phyloP scores from a whole-genome alignment of 2,113 vertebrate genomes.

The Monarcha castaneiventris region DNA sequence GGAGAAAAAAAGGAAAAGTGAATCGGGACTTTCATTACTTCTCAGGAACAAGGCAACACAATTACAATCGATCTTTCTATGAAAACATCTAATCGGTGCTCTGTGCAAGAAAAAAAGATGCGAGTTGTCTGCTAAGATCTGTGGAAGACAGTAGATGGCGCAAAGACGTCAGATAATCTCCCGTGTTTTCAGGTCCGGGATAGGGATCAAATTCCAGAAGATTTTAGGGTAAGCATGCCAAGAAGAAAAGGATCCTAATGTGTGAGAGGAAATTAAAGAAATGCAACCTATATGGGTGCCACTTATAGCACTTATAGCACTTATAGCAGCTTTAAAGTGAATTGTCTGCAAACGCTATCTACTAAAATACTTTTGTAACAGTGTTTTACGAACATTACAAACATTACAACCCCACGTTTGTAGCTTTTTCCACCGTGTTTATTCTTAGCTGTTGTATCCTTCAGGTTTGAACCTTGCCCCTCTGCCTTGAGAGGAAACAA shows the following conservation, averaged over 20 bases:
- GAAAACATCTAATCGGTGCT: not conserved
- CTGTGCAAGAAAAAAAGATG: not conserved
- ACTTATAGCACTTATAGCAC: not conserved
- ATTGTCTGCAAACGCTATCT: not conserved
- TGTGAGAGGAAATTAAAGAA: not conserved
- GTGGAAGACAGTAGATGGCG: slow-evolving; percentile 2
- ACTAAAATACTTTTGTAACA: not conserved
- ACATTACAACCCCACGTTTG: not conserved
- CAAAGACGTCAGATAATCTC: not conserved
- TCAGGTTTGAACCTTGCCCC: not conserved
- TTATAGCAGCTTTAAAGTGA: not conserved
- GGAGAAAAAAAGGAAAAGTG: too few relatives aligned
- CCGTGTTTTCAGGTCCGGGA: rapidly evolving
- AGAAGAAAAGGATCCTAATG: not conserved
- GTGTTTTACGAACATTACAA: not conserved
- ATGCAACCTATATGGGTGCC: not conserved
- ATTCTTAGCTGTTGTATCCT: not conserved
- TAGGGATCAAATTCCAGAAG: not conserved
- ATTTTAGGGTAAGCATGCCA: not conserved
- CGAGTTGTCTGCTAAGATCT: not conserved
- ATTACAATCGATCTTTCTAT: not conserved
- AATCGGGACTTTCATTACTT: not conserved
- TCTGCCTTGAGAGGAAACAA: not conserved
- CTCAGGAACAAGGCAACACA: not conserved
- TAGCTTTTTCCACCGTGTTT: not conserved